Conservation (phyloP, 1,140 invertebrate species). For the Halictus rubicundus region DNA sequence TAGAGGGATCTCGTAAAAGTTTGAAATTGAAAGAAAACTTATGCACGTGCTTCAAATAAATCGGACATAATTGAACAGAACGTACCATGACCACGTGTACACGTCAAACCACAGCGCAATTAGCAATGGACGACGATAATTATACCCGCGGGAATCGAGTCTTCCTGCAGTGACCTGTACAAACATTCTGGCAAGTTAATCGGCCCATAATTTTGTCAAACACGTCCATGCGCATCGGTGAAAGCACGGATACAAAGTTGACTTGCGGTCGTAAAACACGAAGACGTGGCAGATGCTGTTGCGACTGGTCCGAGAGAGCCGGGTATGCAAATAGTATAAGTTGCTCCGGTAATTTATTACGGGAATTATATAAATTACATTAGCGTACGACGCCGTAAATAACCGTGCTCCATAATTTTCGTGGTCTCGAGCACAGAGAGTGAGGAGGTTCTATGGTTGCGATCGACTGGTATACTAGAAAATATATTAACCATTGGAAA, state of each 20-base stretch:
- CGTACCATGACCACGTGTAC: too few relatives aligned
- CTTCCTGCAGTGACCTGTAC: neutral
- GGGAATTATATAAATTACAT: constrained; percentile 48
- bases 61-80: too few relatives aligned
- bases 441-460: neutral
- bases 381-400: constrained; percentile 27
- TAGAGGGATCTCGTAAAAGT: too few relatives aligned
- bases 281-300: constrained; percentile 23
- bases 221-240: constrained; percentile 13
- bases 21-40: too few relatives aligned
- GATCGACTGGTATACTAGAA: constrained; percentile 10
- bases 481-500: constrained; percentile 14
- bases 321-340: constrained; percentile 47
- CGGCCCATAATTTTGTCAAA: constrained; percentile 39
- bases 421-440: neutral
- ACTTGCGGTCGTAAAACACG: constrained; percentile 28
- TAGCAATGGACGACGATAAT: neutral
- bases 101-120: neutral
- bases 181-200: constrained; percentile 5
- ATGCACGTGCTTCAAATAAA: too few relatives aligned
- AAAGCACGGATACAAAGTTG: constrained; percentile 33
- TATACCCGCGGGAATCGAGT: neutral
- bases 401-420: constrained; percentile 36
- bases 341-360: constrained; percentile 42
- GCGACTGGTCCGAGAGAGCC: constrained; percentile 14